These are phyloP conservation scores for Palloptera scutellata DNA, from an alignment of 2,888 invertebrate genomes.

Conservation along the genomic window DNA sequence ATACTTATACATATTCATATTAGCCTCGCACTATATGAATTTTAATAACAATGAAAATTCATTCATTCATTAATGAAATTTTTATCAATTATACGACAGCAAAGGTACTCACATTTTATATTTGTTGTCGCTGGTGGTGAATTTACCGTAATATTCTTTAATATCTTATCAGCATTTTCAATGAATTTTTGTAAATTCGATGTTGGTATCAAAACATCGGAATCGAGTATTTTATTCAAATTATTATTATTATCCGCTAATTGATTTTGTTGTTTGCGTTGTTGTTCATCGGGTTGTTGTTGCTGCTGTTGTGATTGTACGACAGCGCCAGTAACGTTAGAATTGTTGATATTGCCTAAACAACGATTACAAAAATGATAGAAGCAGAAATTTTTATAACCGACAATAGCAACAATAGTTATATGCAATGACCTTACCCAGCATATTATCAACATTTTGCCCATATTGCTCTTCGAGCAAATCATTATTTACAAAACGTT, in stretches of 20 bases:
- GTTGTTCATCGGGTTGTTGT: conserved; percentile 34
- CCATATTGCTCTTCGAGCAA: conserved; percentile 52
- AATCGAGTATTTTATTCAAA: conserved; percentile 46
- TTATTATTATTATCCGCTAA: conserved; percentile 33
- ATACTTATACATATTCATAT: too few relatives aligned
- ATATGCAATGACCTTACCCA: conserved; percentile 44
- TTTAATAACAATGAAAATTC: too few relatives aligned
- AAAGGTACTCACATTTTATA: conserved; percentile 31
- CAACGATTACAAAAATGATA: conserved; percentile 8
- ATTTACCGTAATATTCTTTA: conserved; percentile 55
- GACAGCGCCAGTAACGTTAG: conserved; percentile 30
- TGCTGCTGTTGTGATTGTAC: conserved; percentile 24
- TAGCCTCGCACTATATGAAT: too few relatives aligned
- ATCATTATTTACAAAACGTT: conserved; percentile 46
- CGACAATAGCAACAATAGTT: not conserved
- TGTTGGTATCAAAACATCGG: conserved; percentile 59
- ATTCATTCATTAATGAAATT: not conserved
- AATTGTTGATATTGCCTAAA: conserved; percentile 53
- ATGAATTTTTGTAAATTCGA: conserved; percentile 61
- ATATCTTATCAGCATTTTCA: conserved; percentile 60
- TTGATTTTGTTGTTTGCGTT: conserved; percentile 38
- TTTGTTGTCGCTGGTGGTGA: conserved; percentile 20
- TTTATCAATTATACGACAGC: too few relatives aligned
- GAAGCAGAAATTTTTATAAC: not conserved
- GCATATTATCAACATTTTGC: conserved; percentile 50